phyloP scores from a whole-genome alignment of 2,113 vertebrate genomes.

The Brienomyrus brachyistius region DNA sequence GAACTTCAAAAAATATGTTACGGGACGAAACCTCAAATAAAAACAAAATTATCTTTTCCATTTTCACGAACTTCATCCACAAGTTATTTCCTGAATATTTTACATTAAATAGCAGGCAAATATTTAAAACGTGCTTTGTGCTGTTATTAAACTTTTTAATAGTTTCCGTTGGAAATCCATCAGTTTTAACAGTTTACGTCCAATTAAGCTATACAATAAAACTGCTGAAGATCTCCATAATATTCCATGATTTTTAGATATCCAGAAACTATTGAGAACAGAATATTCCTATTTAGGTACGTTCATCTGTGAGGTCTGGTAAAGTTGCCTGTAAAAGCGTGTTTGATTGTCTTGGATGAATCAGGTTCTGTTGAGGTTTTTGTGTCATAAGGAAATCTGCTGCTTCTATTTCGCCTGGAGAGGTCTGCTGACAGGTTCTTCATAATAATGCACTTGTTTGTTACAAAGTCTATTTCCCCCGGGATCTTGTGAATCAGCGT shows the following conservation, averaged over 20 bases:
- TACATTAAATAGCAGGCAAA: not conserved
- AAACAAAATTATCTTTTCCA: not conserved
- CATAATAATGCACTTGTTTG: not conserved
- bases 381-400: not conserved
- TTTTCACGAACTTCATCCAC: not conserved
- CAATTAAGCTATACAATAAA: not conserved
- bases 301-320: not conserved
- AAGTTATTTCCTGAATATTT: not conserved
- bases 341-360: not conserved
- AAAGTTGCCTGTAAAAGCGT: not conserved
- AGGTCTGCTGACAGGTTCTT: not conserved
- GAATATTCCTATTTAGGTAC: not conserved
- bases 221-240: not conserved
- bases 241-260: not conserved
- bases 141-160: no score
- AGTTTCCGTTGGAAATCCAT: no score
- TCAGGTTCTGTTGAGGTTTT: not conserved
- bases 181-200: not conserved
- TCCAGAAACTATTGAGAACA: not conserved
- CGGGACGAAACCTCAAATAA: no score
- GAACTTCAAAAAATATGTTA: no score
- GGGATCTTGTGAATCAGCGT: no score
- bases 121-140: no score
- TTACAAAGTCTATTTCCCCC: no score
- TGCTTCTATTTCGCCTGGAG: not conserved